phyloP scores from a whole-genome alignment of 2,113 vertebrate genomes.

The Macrotus californicus region DNA sequence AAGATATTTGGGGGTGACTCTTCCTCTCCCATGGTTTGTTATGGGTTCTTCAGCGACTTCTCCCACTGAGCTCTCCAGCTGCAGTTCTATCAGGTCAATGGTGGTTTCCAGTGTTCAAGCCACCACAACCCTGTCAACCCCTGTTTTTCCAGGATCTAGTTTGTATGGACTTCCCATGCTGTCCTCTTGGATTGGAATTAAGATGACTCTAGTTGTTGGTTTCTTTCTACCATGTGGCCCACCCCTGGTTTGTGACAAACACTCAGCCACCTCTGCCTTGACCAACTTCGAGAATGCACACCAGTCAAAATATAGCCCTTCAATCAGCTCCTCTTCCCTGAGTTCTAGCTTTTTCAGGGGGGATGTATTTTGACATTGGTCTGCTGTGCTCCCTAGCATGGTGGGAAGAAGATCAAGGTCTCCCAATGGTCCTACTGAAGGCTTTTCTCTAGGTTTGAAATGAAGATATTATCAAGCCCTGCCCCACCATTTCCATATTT shows the following conservation, averaged over 20 bases:
- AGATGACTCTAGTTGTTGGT: neutral
- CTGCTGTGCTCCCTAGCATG: neutral
- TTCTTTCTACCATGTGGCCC: neutral
- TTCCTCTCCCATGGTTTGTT: neutral
- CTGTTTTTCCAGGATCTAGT: neutral
- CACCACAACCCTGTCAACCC: fast-evolving
- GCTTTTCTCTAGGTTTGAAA: neutral
- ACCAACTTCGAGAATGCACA: neutral
- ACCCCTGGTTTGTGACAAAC: neutral
- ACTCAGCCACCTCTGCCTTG: neutral
- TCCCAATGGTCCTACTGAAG: neutral
- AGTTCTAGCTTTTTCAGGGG: neutral
- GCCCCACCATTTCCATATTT: neutral
- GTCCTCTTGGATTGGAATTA: neutral
- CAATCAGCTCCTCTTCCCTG: neutral
- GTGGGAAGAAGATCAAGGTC: neutral
- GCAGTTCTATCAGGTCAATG: neutral
- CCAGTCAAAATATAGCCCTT: neutral
- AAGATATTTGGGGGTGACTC: neutral
- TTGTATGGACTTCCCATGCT: neutral
- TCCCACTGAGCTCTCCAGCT: neutral
- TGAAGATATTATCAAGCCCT: neutral
- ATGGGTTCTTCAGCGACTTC: neutral
- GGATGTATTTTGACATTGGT: neutral
- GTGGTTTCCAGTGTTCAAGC: neutral